Base-by-base conservation (phyloP, 2,888 invertebrate genomes). In the Cecidostiba fungosa region DNA sequence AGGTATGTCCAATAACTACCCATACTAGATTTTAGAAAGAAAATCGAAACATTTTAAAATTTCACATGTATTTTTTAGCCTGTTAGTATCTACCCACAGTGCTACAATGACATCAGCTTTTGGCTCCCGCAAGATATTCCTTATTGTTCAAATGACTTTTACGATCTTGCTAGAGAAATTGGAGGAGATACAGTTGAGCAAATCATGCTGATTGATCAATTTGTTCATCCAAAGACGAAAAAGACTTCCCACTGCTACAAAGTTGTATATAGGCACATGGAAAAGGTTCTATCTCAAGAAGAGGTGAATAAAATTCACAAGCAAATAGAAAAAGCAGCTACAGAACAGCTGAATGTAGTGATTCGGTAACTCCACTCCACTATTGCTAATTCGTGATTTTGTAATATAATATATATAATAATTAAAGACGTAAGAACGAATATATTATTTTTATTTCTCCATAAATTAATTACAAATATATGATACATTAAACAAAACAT, bases 121-220 rank as follows among this genome's bases (percentile, higher is more conserved):
- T 99, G 99, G 99, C 93, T 99, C 77, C 98, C 99, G 0, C 91
- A 95, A 2, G 94, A 95, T 83, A 94, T 94, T 6, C 93, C 94
- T n/a, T 98, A 96, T 93, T 95, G 95, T n/a, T 94, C 95, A 77
- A 97, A 97, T 93, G 98, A 98, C 94, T 98, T 98, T 92, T 99
- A 98, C 93, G 99, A 99, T 92, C 93, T 99, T 87, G 98, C 98
- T 0, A 95, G 99, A 88, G 96, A 96, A 88, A 93, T 98, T 79
- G 99, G 97, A 1, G 98, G 98, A 0, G 98, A 99, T 94, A 94
- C 97, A n/a, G 95, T 99, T 74, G 99, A 99, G 94, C 98, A 98
- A 95, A 97, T 98, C 8, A 94, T 95, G 87, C 93, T 98, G 12
- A 95, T 97, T 79, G 99, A 99, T 93, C 95, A 96, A 90, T 99